Evolutionary conservation across 2,888 invertebrate species (phyloP), one percentile per base, ranked within the genome.

Genomic region (Calameuta pallipes): DNA sequence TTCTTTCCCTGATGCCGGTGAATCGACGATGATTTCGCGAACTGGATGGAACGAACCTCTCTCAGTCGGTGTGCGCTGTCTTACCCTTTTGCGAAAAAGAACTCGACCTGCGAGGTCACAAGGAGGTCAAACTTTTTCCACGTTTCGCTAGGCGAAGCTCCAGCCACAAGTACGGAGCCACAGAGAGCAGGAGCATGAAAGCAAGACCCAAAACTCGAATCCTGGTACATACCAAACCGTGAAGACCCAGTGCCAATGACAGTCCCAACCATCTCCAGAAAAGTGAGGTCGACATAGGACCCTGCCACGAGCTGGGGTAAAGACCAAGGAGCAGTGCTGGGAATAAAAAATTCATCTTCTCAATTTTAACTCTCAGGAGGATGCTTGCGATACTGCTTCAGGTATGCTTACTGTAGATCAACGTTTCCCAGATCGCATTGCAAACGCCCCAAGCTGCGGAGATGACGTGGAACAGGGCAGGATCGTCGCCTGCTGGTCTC

Each of bases 381-480:
- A 35, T 4, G 15, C 11, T 56, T 56, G 41, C 2, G 30, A 11
- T 74, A 70, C 31, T 56, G 9, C 11, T 76, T 74, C 13, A 15
- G 37, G 68, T n/a, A 3, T 30, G 82, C 89, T 86, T 81, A 91
- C 90, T 91, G 80, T 90, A 92, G 76, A 93, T 89, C 34, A 94
- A 90, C 4, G 96, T 96, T 88, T 97, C 96, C 97, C 97, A 97
- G 83, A 97, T 95, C 33, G 96, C 96, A 78, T 96, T 96, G 91
- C 97, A 97, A 3, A 97, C 96, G 30, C 96, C 97, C 97, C 97
- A 97, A 0, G 96, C 96, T 0, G 97, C 96, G 3, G 96, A 96
- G 76, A 97, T 96, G 34, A 97, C 96, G 83, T 96, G 96, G 80
- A 97, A 96, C 76, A 97, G 92, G 1, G 96, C 97, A 30, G 96